Conservation (phyloP, 2,113 vertebrate species). For the Tichodroma muraria region DNA sequence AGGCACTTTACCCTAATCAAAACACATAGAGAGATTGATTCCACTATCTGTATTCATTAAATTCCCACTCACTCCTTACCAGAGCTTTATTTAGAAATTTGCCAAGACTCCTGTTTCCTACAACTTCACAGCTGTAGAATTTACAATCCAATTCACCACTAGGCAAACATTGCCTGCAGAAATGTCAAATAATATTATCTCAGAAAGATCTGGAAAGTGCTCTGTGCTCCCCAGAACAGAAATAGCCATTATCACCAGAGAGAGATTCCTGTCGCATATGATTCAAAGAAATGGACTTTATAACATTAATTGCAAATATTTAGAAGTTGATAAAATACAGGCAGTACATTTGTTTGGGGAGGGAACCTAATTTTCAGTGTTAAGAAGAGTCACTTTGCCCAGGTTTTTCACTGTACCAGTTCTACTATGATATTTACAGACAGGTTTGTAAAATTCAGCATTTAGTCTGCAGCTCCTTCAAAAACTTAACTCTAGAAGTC, state of each 20-base stretch:
- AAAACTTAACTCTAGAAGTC: background rate
- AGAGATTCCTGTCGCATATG: background rate
- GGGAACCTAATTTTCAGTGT: background rate
- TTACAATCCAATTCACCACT: background rate
- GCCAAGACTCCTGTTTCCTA: background rate
- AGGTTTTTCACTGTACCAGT: background rate
- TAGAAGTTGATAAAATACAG: background rate
- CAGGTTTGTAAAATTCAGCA: background rate
- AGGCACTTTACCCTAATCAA: background rate
- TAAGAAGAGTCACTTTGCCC: background rate
- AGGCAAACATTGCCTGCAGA: background rate
- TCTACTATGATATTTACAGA: background rate
- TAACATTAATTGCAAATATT: background rate
- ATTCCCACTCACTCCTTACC: background rate
- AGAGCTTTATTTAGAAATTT: background rate
- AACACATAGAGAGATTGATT: background rate
- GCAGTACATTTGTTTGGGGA: background rate
- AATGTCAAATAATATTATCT: background rate
- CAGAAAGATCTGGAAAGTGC: background rate
- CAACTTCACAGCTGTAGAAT: background rate
- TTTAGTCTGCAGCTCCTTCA: background rate
- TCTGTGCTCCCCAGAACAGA: background rate
- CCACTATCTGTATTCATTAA: background rate
- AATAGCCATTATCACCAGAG: background rate
- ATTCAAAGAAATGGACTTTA: background rate